Percentiles rank a stretch among this genome's conserved stretches.
Conservation (phyloP, 2,888 invertebrate species). For the Hedychridium roseum region DNA sequence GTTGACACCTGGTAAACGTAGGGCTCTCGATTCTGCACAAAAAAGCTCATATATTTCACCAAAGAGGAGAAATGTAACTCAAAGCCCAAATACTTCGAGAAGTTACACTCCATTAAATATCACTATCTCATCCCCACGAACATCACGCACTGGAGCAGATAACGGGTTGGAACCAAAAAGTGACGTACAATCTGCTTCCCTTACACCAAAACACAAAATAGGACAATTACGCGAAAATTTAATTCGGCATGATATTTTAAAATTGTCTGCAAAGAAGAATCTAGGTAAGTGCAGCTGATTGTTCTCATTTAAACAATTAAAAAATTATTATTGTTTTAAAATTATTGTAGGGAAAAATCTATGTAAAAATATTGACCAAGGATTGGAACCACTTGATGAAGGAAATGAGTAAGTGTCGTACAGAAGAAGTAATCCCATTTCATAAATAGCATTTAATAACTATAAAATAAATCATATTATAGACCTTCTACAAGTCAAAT, state of each 20-base stretch:
- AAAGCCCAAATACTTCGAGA: conserved; percentile 22
- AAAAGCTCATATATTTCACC: conserved; percentile 15
- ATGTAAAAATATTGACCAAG: conserved; percentile 1
- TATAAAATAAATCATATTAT: too few relatives aligned
- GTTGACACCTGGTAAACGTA: conserved; percentile 27
- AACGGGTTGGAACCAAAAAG: not conserved
- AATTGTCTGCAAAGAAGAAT: not conserved
- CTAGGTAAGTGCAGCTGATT: conserved; percentile 21
- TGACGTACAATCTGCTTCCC: conserved; percentile 6
- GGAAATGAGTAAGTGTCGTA: conserved; percentile 16
- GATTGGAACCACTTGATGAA: not conserved
- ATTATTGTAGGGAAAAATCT: not conserved
- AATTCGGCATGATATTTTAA: conserved; percentile 22
- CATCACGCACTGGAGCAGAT: not conserved
- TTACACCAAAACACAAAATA: conserved; percentile 25
- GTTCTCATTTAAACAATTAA: too few relatives aligned
- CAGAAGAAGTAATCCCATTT: too few relatives aligned
- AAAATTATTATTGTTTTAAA: conserved; percentile 2
- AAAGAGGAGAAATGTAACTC: conserved; percentile 8
- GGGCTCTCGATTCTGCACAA: conserved; percentile 3
- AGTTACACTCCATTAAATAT: conserved; percentile 55
- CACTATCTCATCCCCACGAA: conserved; percentile 48
- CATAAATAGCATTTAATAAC: too few relatives aligned
- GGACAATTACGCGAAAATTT: conserved; percentile 29
- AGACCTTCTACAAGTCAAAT: too few relatives aligned